Evolutionary conservation across 2,888 invertebrate genomes (phyloP).

Genomic region (Chrysina gloriosa): DNA sequence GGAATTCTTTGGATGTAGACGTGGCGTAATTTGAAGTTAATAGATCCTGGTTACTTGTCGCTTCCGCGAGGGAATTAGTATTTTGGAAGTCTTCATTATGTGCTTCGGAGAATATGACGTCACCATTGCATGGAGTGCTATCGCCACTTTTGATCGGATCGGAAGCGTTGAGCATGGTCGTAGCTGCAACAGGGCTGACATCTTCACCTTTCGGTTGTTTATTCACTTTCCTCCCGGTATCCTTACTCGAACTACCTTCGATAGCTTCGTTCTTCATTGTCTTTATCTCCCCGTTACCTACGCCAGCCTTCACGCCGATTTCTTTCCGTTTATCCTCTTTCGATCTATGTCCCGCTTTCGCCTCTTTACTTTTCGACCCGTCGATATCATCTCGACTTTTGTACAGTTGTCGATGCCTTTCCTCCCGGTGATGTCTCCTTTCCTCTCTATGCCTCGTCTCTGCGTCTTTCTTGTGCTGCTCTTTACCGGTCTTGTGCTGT

Average conservation of each 20-base stretch:
- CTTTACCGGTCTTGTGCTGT: constrained; percentile 24
- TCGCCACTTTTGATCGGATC: no score
- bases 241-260: neutral
- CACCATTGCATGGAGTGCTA: no score
- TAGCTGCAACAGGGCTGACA: no score
- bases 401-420: constrained; percentile 36
- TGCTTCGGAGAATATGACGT: no score
- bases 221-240: no score
- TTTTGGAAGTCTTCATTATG: no score
- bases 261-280: neutral
- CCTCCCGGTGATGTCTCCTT: constrained; percentile 37
- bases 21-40: neutral
- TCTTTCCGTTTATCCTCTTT: constrained; percentile 44
- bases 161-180: no score
- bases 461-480: constrained; percentile 24
- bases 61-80: no score
- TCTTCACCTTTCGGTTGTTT: no score
- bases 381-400: constrained; percentile 19
- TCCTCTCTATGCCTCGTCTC: constrained; percentile 17
- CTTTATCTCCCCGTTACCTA: neutral
- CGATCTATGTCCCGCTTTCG: constrained; percentile 53
- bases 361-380: neutral
- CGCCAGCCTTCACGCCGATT: neutral
- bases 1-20: constrained; percentile 40
- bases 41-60: neutral